phyloP scores from a whole-genome alignment of 2,797 vertebrate genomes.

The Girardinus metallicus region DNA sequence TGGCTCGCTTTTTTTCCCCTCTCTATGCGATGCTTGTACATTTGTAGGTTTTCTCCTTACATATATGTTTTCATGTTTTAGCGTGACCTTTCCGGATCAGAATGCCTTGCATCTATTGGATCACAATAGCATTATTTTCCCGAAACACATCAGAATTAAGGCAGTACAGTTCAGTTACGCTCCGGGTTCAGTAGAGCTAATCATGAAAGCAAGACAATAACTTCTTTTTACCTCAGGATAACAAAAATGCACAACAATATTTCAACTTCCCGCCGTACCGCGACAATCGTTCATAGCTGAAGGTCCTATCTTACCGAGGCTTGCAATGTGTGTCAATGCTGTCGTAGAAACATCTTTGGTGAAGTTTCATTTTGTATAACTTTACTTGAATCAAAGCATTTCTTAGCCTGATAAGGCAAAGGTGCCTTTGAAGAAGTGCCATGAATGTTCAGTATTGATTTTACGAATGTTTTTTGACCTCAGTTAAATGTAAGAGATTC shows the following conservation, averaged over 20 bases:
- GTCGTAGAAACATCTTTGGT: constrained; percentile 29
- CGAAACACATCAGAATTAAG: constrained; percentile 23
- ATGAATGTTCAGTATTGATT: constrained; percentile 38
- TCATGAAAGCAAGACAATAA: background rate
- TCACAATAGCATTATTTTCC: constrained; percentile 19
- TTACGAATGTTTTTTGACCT: constrained; percentile 10
- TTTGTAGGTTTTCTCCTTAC: constrained; percentile 69
- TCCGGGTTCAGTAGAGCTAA: constrained; percentile 17
- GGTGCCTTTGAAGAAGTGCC: constrained; percentile 23
- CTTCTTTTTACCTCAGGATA: background rate
- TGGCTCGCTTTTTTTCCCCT: constrained; percentile 17
- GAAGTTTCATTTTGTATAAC: constrained; percentile 25
- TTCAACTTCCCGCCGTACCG: background rate
- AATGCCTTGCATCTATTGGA: constrained; percentile 33
- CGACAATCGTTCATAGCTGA: constrained; percentile 19
- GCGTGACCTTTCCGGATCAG: constrained; percentile 14
- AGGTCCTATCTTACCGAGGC: constrained; percentile 15
- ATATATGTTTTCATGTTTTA: constrained; percentile 50
- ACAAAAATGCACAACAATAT: constrained; percentile 15
- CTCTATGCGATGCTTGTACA: constrained; percentile 73
- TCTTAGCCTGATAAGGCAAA: constrained; percentile 26
- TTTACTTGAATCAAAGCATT: constrained; percentile 65
- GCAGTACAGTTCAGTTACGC: constrained; percentile 3
- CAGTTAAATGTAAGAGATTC: background rate
- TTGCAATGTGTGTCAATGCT: constrained; percentile 27